A percentile compares a stretch with the other conserved stretches of the same genome.
phyloP scores from a whole-genome alignment of 2,888 invertebrate genomes.

The Drosophila mercatorum region DNA sequence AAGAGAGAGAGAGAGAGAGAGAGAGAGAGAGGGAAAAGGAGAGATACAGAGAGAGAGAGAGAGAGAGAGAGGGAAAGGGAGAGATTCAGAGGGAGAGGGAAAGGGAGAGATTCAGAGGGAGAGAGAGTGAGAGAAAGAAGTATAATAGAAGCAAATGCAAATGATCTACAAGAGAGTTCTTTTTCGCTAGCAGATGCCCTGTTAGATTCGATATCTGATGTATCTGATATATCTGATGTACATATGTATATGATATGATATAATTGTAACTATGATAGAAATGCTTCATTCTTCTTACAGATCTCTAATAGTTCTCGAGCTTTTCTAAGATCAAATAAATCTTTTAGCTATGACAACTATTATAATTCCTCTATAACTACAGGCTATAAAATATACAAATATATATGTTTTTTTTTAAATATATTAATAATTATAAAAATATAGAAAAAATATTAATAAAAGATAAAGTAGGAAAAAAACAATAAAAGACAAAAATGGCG shows the following conservation, averaged over 20 bases:
- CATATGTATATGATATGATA: background rate
- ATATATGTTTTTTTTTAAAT: background rate
- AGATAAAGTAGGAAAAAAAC: background rate
- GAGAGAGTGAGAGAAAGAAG: background rate
- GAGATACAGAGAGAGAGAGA: background rate
- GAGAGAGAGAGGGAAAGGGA: no score
- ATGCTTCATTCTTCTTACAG: no score
- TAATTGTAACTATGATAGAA: background rate
- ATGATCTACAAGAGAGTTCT: background rate
- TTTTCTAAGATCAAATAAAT: no score
- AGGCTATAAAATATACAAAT: background rate
- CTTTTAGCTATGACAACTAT: no score
- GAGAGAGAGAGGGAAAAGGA: no score
- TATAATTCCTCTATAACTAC: no score
- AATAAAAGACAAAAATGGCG: constrained; percentile 24
- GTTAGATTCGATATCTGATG: background rate
- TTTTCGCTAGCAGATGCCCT: constrained; percentile 8
- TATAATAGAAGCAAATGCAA: constrained; percentile 6
- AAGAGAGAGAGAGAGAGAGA: background rate
- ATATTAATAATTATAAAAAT: constrained; percentile 1
- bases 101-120: background rate
- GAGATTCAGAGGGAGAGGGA: background rate
- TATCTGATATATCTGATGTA: no score
- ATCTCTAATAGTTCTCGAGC: no score
- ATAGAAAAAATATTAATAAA: constrained; percentile 4